A percentile compares a stretch with the other conserved stretches of the same genome.
phyloP scores from a whole-genome alignment of 23 tunicate genomes.

The Trididemnum miniatum region DNA sequence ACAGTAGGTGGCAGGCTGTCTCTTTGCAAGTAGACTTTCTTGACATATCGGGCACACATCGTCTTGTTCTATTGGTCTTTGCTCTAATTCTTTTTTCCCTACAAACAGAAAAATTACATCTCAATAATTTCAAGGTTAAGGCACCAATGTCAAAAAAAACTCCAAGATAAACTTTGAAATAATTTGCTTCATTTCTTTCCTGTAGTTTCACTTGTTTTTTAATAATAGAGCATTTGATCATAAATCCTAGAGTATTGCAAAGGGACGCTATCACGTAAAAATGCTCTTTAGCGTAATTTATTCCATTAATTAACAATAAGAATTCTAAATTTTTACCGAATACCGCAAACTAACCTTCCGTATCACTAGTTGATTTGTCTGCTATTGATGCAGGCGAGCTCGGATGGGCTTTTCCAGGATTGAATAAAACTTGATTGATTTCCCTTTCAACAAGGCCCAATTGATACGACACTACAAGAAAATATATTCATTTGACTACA shows the following conservation, averaged over 20 bases:
- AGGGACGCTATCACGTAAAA: too few species aligned
- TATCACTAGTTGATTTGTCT: too few species aligned
- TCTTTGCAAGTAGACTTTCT: slow-evolving; percentile 56
- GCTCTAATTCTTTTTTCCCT: slow-evolving; percentile 33
- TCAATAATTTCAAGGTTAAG: neutral
- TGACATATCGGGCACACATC: slow-evolving; percentile 96
- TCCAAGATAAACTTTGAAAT: neutral
- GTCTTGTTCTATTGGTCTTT: slow-evolving; percentile 40
- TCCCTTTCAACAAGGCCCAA: slow-evolving; percentile 91
- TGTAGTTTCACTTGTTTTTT: too few species aligned
- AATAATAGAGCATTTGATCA: too few species aligned
- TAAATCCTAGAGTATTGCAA: too few species aligned
- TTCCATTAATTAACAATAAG: too few species aligned
- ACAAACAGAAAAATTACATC: neutral
- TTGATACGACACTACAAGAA: slow-evolving; percentile 63
- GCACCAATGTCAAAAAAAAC: neutral
- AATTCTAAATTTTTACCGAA: too few species aligned
- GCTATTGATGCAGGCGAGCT: too few species aligned
- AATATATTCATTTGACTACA: too few species aligned
- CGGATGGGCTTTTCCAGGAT: slow-evolving; percentile 4
- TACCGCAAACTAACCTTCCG: too few species aligned
- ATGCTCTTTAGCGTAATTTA: too few species aligned
- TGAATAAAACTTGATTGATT: slow-evolving; percentile 66
- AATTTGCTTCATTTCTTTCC: too few species aligned
- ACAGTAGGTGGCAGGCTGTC: slow-evolving; percentile 79